Evolutionary conservation across 2,797 vertebrate genomes (phyloP), one percentile per base, ranked within the genome.

Genomic region (Sebastolobus altivelis): DNA sequence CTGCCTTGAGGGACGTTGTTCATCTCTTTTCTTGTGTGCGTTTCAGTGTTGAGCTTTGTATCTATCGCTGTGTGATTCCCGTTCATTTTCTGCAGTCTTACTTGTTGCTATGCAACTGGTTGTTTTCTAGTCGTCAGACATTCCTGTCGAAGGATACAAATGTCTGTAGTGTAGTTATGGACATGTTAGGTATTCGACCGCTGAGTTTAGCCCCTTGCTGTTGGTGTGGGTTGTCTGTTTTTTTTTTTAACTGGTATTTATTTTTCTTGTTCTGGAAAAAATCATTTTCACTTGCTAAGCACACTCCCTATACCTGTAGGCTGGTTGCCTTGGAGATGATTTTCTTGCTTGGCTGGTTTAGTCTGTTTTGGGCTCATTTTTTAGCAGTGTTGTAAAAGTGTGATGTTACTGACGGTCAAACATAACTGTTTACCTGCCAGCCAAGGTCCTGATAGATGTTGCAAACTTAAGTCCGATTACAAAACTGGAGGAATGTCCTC

Each of bases 91-190:
- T 90, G 82, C 81, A 85, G 72, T 77, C 78, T 74, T 82, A 79
- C 79, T 87, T 84, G 94, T 95, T 95, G 94, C 95, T 92, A 92
- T 86, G 94, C 94, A 92, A 94, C 94, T 72, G 72, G 87, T 92
- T 88, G 88, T 94, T 93, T 88, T 88, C 59, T 80, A 81, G 75
- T 83, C 75, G 33, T 85, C 72, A 85, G 80, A 80, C 89, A 92
- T 90, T 92, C 88, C 86, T 91, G 59, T 79, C 8, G 5, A 52
- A 82, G 88, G 88, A 87, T 80, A 83, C 83, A 77, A 82, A 90
- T 75, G 81, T 82, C 69, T 90, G 84, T 85, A 83, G 82, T 71
- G 61, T 87, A 72, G 82, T 88, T 84, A 72, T 88, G 81, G 79
- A 92, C 85, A 87, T 83, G 77, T 89, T 80, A 75, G 83, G 79